phyloP scores from a whole-genome alignment of 2,797 vertebrate genomes.

The Zenarchopterus dispar region DNA sequence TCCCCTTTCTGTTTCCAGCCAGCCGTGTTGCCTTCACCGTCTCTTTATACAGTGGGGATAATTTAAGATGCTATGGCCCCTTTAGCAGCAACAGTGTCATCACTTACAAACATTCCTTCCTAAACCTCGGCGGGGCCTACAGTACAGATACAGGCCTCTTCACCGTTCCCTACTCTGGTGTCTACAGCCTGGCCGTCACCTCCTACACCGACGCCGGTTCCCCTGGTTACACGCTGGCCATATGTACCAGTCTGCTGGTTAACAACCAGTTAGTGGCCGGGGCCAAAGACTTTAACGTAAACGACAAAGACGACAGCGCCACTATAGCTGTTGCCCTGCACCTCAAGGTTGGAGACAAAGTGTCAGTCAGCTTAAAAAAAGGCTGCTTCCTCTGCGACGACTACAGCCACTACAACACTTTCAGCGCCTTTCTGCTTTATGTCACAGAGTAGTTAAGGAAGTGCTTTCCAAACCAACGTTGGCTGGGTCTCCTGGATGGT shows the following conservation, averaged over 20 bases:
- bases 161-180: conserved; percentile 64
- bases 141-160: conserved; percentile 51
- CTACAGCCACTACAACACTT: conserved; percentile 76
- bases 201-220: conserved; percentile 73
- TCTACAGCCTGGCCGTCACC: conserved; percentile 78
- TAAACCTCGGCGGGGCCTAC: conserved; percentile 74
- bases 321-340: conserved; percentile 49
- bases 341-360: conserved; percentile 64
- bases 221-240: background rate
- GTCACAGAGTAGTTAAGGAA: conserved; percentile 34
- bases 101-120: conserved; percentile 58
- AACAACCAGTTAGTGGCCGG: conserved; percentile 48
- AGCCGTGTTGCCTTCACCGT: conserved; percentile 76
- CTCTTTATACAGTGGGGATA: conserved; percentile 29
- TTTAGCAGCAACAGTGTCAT: background rate
- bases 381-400: conserved; percentile 74
- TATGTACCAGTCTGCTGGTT: conserved; percentile 63
- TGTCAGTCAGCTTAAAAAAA: conserved; percentile 50
- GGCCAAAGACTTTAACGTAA: conserved; percentile 38
- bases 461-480: background rate
- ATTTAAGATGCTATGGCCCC: conserved; percentile 56
- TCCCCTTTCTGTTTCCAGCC: conserved; percentile 50
- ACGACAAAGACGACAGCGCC: conserved; percentile 79
- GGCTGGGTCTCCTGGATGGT: conserved; percentile 14
- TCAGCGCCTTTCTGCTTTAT: conserved; percentile 80